Evolutionary conservation across 2,113 vertebrate genomes (phyloP), one percentile per base, ranked within the genome.

Genomic region (Acinonyx jubatus): DNA sequence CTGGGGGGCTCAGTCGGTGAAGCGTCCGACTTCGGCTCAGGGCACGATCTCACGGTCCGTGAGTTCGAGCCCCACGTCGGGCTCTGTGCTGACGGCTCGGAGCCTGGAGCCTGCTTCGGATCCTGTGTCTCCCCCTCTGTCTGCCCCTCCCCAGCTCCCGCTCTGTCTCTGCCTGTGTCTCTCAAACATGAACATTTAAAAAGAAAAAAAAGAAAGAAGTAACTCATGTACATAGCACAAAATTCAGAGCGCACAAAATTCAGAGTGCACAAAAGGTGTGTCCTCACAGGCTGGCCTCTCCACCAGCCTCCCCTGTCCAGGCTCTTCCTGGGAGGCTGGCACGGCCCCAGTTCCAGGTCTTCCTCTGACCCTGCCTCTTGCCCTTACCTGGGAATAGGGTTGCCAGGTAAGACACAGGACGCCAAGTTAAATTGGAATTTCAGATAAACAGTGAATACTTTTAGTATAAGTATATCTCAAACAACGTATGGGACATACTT

Each of bases 211-310:
- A 9, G 57, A 61, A 65, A 21, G 55, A 45, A 50, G 18, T 87
- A 57, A 50, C 18, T 29, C 33, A 36, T 0, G 5, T 16, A 27
- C 11, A 5, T 10, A 61, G 19, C 19, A 8, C 68, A 76, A 31
- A 8, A 57, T n/a, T 73, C 21, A 33, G 66, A 78, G 57, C 13
- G 84, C 14, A 7, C 45, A 50, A 21, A 36, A 57, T n/a, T 73
- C 21, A 33, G 66, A 78, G 57, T 9, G 84, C 14, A 7, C 45
- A 50, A 27, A 36, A 57, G 41, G 3, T 66, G 36, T 27, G 29
- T 21, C 25, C 31, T 0, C 27, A 18, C 65, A 45, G 6, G 11
- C 16, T 1, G 0, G 2, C 19, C 19, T 48, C 33, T 31, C 19
- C 29, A 21, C 19, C 8, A 55, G 38, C 52, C 33, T 36, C 11